Base-by-base conservation (phyloP, 1,140 invertebrate species). In the Drosophila funebris region DNA sequence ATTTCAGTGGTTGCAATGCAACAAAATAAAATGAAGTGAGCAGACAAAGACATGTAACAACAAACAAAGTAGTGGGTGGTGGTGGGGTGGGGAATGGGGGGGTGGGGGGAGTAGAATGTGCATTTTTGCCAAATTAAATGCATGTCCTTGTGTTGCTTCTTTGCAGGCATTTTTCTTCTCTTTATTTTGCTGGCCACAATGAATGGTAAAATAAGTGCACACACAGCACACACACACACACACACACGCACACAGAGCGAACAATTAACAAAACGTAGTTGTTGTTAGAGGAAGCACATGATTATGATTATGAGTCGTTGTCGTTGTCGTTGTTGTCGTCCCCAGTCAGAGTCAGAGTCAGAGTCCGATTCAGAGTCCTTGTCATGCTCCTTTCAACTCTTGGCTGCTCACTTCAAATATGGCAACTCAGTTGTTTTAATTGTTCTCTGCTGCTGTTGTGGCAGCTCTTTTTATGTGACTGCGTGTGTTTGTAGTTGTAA, bases 381-480 rank as follows among this genome's bases (percentile, higher is more conserved):
- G 44, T 14, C 44, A 50, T 36, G 44, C 60, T 71, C 54, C 46
- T 64, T 76, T 27, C 29, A 52, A 52, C 48, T 48, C 68, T 68
- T 61, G 71, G 63, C 63, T 53, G 54, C 68, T 84, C 79, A 84
- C 76, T 84, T 79, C 80, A 83, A 83, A 83, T 79, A 84, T 83
- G 76, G 80, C 80, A 83, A 83, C 80, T 83, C 80, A 58, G 80
- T 83, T 84, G 72, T 73, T 83, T 83, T 83, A 83, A 83, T 83
- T 83, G 80, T 82, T 84, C 70, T 62, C 70, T 62, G 62, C 43
- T 68, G 53, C 64, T 58, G 54, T 20, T 73, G 53, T 41, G 71
- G 56, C 63, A 68, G 54, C 41, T 61, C 63, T 61, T 54, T 60
- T 50, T 36, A 39, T 63, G 48, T 68, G 56, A 29, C 31, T 71